Percentiles rank a stretch among this genome's conserved stretches.
Evolutionary conservation across 2,888 invertebrate species (phyloP).

Genomic region (Melanotus villosus): DNA sequence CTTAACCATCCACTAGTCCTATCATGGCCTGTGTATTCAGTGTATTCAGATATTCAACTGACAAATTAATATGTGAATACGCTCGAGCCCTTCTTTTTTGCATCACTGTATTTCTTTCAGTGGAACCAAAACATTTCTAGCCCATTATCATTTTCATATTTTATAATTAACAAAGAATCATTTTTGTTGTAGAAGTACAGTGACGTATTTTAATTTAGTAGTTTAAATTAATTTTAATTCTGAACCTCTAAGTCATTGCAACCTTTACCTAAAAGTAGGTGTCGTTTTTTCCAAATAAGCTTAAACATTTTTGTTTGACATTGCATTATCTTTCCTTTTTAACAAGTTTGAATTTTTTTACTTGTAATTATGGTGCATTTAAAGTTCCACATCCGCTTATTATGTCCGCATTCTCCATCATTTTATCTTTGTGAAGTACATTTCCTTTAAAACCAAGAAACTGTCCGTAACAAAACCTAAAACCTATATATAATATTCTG

Average conservation of each 20-base stretch:
- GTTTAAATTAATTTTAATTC: slow-evolving; percentile 9
- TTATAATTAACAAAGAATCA: too few relatives aligned
- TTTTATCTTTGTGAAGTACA: slow-evolving; percentile 31
- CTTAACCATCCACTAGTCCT: slow-evolving; percentile 63
- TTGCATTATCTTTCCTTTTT: neutral
- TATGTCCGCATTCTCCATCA: slow-evolving; percentile 35
- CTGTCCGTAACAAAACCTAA: slow-evolving; percentile 14
- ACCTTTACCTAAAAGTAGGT: slow-evolving; percentile 4
- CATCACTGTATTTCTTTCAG: slow-evolving; percentile 15
- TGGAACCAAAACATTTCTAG: too few relatives aligned
- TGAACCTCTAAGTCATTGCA: slow-evolving; percentile 10
- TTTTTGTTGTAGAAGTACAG: neutral
- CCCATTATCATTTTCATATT: too few relatives aligned
- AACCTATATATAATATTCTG: neutral
- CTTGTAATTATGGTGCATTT: slow-evolving; percentile 28
- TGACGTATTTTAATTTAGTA: slow-evolving; percentile 2
- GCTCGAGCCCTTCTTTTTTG: slow-evolving; percentile 7
- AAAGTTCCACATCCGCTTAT: slow-evolving; percentile 33
- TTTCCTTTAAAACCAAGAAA: slow-evolving; percentile 15
- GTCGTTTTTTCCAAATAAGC: slow-evolving; percentile 16
- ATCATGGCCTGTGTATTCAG: slow-evolving; percentile 30
- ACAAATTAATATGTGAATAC: slow-evolving; percentile 25
- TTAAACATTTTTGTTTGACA: slow-evolving; percentile 9
- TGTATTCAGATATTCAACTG: slow-evolving; percentile 27
- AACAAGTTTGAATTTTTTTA: slow-evolving; percentile 21